Percentiles rank a stretch among this genome's conserved stretches.
Conservation (phyloP, 2,113 vertebrate species). For the Cyanoderma ruficeps region DNA sequence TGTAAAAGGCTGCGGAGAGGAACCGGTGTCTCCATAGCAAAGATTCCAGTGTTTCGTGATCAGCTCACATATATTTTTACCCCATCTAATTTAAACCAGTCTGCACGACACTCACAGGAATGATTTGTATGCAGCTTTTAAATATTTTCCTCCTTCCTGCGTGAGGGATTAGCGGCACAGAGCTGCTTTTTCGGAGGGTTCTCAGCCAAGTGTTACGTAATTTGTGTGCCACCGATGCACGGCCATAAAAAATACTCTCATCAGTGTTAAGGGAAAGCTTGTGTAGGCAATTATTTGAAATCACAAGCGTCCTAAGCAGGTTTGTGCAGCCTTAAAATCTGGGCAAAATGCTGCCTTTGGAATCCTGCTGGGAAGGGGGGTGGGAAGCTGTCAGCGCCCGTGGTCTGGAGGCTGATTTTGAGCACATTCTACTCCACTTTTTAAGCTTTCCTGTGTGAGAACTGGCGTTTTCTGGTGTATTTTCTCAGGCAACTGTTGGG, state of each 20-base stretch:
- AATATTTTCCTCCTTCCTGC: conserved; percentile 9
- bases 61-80: conserved; percentile 14
- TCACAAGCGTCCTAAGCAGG: not conserved
- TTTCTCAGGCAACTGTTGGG: not conserved
- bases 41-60: not conserved
- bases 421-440: not conserved
- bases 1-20: not conserved
- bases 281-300: not conserved
- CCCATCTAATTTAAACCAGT: conserved; percentile 18
- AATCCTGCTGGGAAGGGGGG: not conserved
- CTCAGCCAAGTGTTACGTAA: conserved; percentile 27
- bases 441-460: not conserved
- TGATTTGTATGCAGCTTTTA: conserved; percentile 29
- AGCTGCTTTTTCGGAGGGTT: not conserved
- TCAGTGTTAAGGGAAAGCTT: not conserved
- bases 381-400: not conserved
- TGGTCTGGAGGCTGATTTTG: not conserved
- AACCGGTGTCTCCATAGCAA: not conserved
- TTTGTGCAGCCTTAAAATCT: not conserved
- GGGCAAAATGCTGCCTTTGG: not conserved
- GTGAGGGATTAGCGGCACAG: not conserved
- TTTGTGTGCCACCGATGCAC: conserved; percentile 21
- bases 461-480: not conserved
- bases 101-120: not conserved
- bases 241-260: not conserved